Base-by-base conservation (phyloP, 2,797 vertebrate genomes). In the Columba guinea region DNA sequence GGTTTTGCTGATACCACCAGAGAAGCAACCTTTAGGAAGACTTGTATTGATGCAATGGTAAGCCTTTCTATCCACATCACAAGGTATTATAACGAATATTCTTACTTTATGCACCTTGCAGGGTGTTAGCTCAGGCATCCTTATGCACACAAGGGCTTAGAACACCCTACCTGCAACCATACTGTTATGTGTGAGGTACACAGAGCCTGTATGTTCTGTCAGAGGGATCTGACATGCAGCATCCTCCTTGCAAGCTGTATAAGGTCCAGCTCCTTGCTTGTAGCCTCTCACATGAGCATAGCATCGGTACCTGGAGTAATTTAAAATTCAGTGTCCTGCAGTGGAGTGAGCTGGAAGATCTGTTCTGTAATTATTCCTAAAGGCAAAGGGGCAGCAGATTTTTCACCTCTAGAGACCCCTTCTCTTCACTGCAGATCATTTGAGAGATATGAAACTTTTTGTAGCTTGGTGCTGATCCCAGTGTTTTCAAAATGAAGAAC, bases 151-250 rank as follows among this genome's bases (percentile, higher is more conserved):
- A 58, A 26, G 23, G 59, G 27, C 41, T 71, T n/a, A 16, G 52
- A 35, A n/a, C 27, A 7, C 35, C 4, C 35, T 44, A 1, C 21
- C 28, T 58, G 26, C 49, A 39, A 20, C 59, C 14, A 32, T 6
- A 20, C 13, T 21, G 55, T 22, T 48, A 30, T 0, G 0, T 16
- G 21, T 28, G 35, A 64, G 37, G 37, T 44, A 48, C 30, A 7
- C 23, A 48, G 53, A 76, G 37, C 35, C 56, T 44, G 23, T 14
- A 21, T 2, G 0, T 46, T 68, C 15, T 62, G 37, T 58, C 62
- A 55, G 37, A 5, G 16, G 11, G 5, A 41, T 49, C 9, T 78
- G 21, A 39, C 23, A 13, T 8, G 6, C 21, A 51, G 46, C 28
- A 23, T 55, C 62, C 32, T 71, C 48, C 52, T 56, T 30, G 69